phyloP scores from a whole-genome alignment of 1,140 invertebrate genomes.

The Alviniconcha marisindica region DNA sequence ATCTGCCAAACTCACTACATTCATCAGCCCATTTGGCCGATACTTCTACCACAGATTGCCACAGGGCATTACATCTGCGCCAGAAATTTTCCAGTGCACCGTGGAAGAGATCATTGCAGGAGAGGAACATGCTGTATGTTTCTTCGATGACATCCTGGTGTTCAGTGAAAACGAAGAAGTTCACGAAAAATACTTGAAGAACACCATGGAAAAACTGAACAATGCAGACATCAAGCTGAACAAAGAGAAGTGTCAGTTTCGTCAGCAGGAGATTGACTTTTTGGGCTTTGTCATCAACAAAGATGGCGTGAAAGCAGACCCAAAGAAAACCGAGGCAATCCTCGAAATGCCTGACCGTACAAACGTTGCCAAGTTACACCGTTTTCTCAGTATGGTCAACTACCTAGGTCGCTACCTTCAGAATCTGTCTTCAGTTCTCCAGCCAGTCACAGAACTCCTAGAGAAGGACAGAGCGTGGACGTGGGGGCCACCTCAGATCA shows the following conservation, averaged over 20 bases:
- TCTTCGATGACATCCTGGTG: constrained; percentile 38
- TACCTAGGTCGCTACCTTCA: constrained; percentile 36
- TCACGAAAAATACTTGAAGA: neutral
- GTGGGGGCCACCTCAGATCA: constrained; percentile 32
- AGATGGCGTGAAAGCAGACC: constrained; percentile 53
- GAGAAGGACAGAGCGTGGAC: constrained; percentile 44
- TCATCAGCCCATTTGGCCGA: constrained; percentile 73
- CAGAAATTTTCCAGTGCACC: constrained; percentile 11
- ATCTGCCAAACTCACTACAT: constrained; percentile 56
- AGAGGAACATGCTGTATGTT: constrained; percentile 25
- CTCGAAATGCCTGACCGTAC: neutral
- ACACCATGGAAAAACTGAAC: neutral
- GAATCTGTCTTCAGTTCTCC: constrained; percentile 21
- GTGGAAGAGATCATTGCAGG: neutral
- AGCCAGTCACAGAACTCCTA: constrained; percentile 27
- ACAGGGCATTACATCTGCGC: neutral
- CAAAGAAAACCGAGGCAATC: constrained; percentile 34
- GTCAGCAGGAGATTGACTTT: constrained; percentile 36
- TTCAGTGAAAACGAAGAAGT: neutral
- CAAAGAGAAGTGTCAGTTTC: constrained; percentile 43
- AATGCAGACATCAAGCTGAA: constrained; percentile 73
- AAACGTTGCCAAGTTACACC: neutral
- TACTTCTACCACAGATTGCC: constrained; percentile 46
- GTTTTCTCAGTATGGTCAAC: constrained; percentile 34
- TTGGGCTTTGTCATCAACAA: constrained; percentile 55